Percentiles rank a stretch among this genome's conserved stretches.
These are phyloP conservation scores for Mystacides longicornis DNA, from an alignment of 2,888 invertebrate genomes.

Conservation along the genomic window DNA sequence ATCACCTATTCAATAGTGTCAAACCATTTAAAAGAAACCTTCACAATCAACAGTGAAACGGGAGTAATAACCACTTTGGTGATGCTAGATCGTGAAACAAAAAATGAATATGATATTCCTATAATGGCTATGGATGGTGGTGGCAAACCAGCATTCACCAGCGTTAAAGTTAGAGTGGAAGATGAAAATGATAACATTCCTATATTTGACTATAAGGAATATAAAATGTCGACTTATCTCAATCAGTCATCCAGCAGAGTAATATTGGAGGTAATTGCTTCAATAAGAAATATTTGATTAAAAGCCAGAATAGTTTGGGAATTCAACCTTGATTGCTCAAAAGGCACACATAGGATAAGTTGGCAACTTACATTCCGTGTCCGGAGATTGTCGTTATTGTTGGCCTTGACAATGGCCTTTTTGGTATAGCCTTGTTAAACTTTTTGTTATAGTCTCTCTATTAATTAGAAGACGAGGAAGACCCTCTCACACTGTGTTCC, in stretches of 20 bases:
- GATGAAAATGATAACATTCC: constrained; percentile 73
- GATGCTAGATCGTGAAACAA: constrained; percentile 57
- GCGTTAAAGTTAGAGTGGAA: constrained; percentile 58
- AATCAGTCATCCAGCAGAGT: constrained; percentile 50
- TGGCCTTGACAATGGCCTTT: no score
- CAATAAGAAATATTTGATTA: background rate
- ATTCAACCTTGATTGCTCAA: no score
- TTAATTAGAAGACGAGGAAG: no score
- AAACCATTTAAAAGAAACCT: constrained; percentile 53
- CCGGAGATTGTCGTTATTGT: no score
- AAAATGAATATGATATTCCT: constrained; percentile 60
- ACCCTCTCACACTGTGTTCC: no score
- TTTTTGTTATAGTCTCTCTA: no score
- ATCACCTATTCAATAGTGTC: constrained; percentile 63
- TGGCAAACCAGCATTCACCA: constrained; percentile 58
- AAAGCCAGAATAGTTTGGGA: no score
- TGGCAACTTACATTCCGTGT: no score
- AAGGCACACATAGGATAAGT: no score
- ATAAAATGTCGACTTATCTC: constrained; percentile 56
- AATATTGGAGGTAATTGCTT: constrained; percentile 47
- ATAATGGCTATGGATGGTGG: constrained; percentile 68
- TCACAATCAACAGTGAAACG: constrained; percentile 54
- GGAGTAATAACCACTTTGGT: constrained; percentile 56
- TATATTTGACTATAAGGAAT: constrained; percentile 55
- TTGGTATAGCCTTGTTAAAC: no score